Evolutionary conservation across 2,888 invertebrate species (phyloP), one percentile per base, ranked within the genome.

Genomic region (Tenthredo distinguenda): DNA sequence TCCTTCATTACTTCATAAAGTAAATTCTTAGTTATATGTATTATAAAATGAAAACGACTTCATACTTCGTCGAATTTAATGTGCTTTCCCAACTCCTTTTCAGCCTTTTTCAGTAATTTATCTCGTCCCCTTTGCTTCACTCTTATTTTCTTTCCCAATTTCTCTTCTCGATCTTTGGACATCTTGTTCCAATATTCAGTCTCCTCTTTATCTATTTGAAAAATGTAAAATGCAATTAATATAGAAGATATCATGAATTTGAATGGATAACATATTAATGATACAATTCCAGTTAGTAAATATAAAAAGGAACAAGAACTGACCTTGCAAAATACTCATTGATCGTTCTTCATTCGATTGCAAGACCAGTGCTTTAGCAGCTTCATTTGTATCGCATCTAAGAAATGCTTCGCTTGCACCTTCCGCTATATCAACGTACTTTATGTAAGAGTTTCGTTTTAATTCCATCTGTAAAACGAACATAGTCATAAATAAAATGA

Each of bases 161-260:
- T 96, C 6, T 94, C 93, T 83, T 94, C 94, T 86, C 96, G 94
- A 91, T 96, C 96, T 15, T 93, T 93, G 87, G 95, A 94, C 62
- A 98, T 96, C 91, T 97, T 97, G 26, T 96, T 93, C 98, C 98
- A 98, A 93, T 99, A 98, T 34, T 94, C 93, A 58, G 95, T 94
- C 92, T 98, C 98, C 87, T 96, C 96, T 1, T 96, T 95, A 0
- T 96, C 97, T 87, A 93, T 89, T 85, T 96, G 89, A 15, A 96
- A 91, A 94, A 94, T 94, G 92, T 4, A 89, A 91, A 86, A 62
- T 85, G 72, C 6, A 86, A 71, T 58, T n/a, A 86, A 86, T 86
- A 62, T 47, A 68, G 77, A 74, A 62, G 58, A 81, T 65, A 84
- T 21, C 74, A 21, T 5, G n/a, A 84, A 43, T 31, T 71, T 65